Evolutionary conservation across 2,113 vertebrate genomes (phyloP).

Genomic region (Lanius ludovicianus): DNA sequence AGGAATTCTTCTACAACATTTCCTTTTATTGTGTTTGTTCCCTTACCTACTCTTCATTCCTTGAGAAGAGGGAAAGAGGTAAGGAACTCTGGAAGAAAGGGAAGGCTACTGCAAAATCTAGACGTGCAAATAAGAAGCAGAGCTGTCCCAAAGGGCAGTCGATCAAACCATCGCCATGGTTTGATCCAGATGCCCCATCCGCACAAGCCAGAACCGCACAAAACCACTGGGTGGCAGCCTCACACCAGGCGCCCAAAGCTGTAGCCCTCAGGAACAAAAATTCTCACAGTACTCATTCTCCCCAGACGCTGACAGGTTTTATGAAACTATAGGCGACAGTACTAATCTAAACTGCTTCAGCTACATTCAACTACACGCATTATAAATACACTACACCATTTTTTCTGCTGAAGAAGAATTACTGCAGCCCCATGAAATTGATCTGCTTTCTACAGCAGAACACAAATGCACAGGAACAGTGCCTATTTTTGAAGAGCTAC

Average conservation of each 20-base stretch:
- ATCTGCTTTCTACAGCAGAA: neutral
- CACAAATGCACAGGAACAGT: neutral
- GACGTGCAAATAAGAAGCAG: neutral
- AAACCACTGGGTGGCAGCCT: slow-evolving; percentile 43
- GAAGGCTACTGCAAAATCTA: neutral
- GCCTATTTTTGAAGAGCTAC: neutral
- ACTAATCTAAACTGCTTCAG: neutral
- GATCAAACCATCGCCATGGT: neutral
- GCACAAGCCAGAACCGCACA: accelerated
- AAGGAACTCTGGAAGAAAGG: neutral
- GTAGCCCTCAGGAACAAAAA: neutral
- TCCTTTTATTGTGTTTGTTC: neutral
- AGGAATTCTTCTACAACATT: neutral
- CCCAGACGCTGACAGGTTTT: neutral
- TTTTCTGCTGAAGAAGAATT: neutral
- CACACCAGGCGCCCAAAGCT: neutral
- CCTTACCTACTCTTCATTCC: neutral
- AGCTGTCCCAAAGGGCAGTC: neutral
- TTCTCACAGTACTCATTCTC: neutral
- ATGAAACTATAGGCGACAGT: neutral
- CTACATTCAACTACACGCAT: neutral
- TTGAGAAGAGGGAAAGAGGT: neutral
- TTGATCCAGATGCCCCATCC: accelerated
- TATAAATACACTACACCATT: neutral
- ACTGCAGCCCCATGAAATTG: neutral